Conservation (phyloP, 2,888 invertebrate species). For the Microplitis manilae region DNA sequence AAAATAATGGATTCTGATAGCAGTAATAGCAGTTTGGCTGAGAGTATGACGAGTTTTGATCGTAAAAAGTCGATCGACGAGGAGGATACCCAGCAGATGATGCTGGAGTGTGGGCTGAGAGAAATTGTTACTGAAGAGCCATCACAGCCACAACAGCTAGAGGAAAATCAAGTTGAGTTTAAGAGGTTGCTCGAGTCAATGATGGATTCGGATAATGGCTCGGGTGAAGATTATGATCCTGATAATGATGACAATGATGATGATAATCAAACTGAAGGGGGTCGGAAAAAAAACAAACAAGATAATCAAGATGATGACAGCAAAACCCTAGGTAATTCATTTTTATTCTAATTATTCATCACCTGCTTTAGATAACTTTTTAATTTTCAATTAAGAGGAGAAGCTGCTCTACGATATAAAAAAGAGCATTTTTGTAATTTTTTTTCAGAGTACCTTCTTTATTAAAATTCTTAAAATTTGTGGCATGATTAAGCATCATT, state of each 20-base stretch:
- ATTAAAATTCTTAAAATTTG: too few species aligned
- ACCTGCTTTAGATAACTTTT: too few species aligned
- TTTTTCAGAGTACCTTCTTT: too few species aligned
- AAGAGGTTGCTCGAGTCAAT: conserved; percentile 66
- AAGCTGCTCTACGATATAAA: too few species aligned
- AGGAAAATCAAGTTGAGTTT: conserved; percentile 66
- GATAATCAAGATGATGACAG: conserved; percentile 52
- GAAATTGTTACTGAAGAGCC: conserved; percentile 32
- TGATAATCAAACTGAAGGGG: not conserved
- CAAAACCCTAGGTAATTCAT: too few species aligned
- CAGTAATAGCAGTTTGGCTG: conserved; percentile 32
- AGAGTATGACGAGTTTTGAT: conserved; percentile 34
- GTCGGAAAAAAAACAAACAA: conserved; percentile 16
- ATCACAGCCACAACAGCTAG: conserved; percentile 51
- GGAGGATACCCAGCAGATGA: conserved; percentile 30
- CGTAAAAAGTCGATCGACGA: conserved; percentile 42
- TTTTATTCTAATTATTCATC: too few species aligned
- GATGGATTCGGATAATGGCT: conserved; percentile 60
- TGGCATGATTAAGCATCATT: too few species aligned
- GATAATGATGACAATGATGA: conserved; percentile 47
- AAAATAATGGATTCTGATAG: conserved; percentile 59
- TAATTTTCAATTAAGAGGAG: too few species aligned
- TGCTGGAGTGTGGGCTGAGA: conserved; percentile 25
- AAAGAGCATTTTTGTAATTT: too few species aligned
- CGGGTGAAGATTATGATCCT: conserved; percentile 57